Evolutionary conservation across 2,113 vertebrate genomes (phyloP).

Genomic region (Lethenteron reissneri): DNA sequence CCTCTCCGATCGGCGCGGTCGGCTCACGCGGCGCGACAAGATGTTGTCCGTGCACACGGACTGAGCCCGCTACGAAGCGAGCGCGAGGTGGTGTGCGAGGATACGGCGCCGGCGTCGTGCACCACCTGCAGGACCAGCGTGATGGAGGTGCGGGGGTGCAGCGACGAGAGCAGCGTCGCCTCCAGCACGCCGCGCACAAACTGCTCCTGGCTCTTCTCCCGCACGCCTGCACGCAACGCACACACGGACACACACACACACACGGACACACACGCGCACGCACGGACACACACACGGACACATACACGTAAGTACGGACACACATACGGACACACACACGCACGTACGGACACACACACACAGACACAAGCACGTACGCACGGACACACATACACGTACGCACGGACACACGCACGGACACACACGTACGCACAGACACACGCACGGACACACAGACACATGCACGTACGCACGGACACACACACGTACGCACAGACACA

Average conservation of each 20-base stretch:
- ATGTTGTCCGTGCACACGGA: neutral
- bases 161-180: conserved; percentile 28
- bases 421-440: too few species aligned
- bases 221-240: conserved; percentile 26
- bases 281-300: neutral
- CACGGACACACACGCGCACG: neutral
- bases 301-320: neutral
- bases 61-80: neutral
- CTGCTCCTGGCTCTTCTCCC: conserved; percentile 49
- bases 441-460: too few species aligned
- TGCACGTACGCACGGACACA: neutral
- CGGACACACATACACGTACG: too few species aligned
- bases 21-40: neutral
- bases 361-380: neutral
- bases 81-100: conserved; percentile 20
- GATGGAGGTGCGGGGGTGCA: conserved; percentile 64
- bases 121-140: conserved; percentile 55
- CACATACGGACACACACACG: neutral
- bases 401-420: too few species aligned
- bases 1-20: neutral
- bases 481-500: neutral
- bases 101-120: conserved; percentile 64
- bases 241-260: neutral
- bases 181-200: conserved; percentile 52
- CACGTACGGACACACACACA: neutral